These are phyloP conservation scores for Ariolimax columbianus DNA, from an alignment of 2,888 invertebrate genomes.

Conservation along the genomic window DNA sequence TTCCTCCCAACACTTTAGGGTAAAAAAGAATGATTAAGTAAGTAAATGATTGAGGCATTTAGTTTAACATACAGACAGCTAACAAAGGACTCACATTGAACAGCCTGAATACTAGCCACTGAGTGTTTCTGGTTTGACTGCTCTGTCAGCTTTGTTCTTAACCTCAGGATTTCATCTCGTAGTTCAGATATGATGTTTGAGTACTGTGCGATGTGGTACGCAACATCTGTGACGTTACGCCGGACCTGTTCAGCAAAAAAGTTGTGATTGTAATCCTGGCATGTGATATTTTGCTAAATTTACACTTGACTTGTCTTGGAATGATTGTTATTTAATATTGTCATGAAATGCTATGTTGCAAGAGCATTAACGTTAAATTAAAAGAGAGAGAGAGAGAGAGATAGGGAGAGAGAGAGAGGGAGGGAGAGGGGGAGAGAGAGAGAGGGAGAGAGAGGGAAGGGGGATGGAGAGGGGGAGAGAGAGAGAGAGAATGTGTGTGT, in stretches of 20 bases:
- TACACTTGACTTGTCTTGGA: not conserved
- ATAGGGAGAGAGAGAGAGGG: too few species aligned
- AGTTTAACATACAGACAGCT: not conserved
- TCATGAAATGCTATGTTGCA: too few species aligned
- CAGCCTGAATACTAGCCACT: constrained; percentile 69
- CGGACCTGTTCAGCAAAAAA: constrained; percentile 81
- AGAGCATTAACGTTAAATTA: too few species aligned
- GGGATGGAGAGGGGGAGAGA: too few species aligned
- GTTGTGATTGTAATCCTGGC: not conserved
- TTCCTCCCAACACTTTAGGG: too few species aligned
- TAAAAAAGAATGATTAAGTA: too few species aligned
- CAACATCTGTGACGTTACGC: constrained; percentile 84
- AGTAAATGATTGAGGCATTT: too few species aligned
- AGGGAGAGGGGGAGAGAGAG: too few species aligned
- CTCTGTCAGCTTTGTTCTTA: constrained; percentile 73
- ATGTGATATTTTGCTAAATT: not conserved
- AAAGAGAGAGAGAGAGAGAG: too few species aligned
- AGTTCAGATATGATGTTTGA: constrained; percentile 89
- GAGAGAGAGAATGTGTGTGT: too few species aligned
- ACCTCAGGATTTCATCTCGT: constrained; percentile 86
- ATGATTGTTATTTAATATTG: too few species aligned
- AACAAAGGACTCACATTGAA: constrained; percentile 67
- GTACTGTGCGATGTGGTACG: constrained; percentile 90
- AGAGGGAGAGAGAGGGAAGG: too few species aligned
- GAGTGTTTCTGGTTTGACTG: constrained; percentile 64